phyloP scores from a whole-genome alignment of 1,140 invertebrate genomes.

The Drosophila trapezifrons region DNA sequence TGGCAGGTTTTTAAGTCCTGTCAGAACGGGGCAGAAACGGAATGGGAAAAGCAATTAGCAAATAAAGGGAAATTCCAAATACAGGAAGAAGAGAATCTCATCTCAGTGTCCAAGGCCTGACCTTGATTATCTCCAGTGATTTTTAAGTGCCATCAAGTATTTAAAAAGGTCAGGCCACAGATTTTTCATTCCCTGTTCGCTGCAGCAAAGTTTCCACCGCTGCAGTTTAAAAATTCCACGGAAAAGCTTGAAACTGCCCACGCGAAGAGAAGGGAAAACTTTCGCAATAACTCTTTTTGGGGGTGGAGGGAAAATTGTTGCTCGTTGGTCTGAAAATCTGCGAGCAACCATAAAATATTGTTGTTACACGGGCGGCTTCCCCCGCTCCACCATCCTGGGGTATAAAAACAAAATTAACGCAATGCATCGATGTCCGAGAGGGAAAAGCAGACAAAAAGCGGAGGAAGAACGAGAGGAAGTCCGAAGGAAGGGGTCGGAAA shows the following conservation, averaged over 20 bases:
- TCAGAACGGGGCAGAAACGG: slow-evolving; percentile 14
- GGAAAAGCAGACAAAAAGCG: slow-evolving; percentile 1
- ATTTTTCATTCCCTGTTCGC: slow-evolving; percentile 7
- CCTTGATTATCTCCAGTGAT: slow-evolving; percentile 38
- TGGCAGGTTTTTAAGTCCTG: slow-evolving; percentile 29
- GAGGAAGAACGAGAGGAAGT: background rate
- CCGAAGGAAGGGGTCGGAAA: slow-evolving; percentile 3
- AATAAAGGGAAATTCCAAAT: slow-evolving; percentile 35
- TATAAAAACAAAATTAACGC: slow-evolving; percentile 70
- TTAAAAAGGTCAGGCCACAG: slow-evolving; percentile 41
- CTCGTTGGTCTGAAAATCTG: slow-evolving; percentile 56
- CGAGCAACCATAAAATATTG: slow-evolving; percentile 59
- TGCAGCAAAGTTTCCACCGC: slow-evolving; percentile 15
- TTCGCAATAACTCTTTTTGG: slow-evolving; percentile 59
- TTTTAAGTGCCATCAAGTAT: slow-evolving; percentile 51
- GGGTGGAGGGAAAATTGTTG: slow-evolving; percentile 37
- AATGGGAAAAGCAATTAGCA: slow-evolving; percentile 47
- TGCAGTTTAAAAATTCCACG: slow-evolving; percentile 30
- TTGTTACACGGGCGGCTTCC: slow-evolving; percentile 31
- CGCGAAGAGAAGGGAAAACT: slow-evolving; percentile 42
- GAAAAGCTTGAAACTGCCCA: slow-evolving; percentile 30
- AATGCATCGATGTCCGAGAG: slow-evolving; percentile 58
- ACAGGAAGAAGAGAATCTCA: slow-evolving; percentile 4
- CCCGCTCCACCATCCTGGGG: background rate
- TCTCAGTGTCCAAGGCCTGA: slow-evolving; percentile 17